These are phyloP conservation scores for Dasyprocta punctata DNA, from an alignment of 2,113 vertebrate genomes.

Conservation along the genomic window DNA sequence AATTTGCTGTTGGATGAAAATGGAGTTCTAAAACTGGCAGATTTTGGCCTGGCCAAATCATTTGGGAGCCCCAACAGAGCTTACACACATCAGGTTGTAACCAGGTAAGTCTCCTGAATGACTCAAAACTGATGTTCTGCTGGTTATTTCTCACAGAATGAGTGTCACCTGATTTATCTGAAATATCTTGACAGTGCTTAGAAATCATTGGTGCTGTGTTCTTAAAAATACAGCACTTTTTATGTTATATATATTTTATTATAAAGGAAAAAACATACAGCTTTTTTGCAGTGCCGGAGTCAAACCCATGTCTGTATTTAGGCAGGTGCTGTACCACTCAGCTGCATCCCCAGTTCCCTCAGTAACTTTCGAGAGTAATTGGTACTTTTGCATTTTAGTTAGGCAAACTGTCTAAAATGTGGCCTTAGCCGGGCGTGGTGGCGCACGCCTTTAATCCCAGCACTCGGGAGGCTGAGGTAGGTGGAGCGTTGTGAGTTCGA, in stretches of 20 bases:
- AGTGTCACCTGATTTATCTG: background rate
- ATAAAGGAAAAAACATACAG: background rate
- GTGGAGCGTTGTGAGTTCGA: too few species aligned
- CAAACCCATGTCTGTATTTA: background rate
- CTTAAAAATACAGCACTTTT: background rate
- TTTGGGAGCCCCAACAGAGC: conserved; percentile 98
- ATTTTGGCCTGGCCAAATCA: conserved; percentile 97
- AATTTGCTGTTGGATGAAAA: conserved; percentile 96
- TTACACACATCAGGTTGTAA: conserved; percentile 99
- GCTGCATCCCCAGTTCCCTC: background rate
- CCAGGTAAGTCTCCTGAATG: conserved; percentile 88
- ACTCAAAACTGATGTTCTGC: background rate
- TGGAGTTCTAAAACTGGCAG: conserved; percentile 97
- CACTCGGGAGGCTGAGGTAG: too few species aligned
- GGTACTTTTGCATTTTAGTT: conserved; percentile 4
- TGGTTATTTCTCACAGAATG: background rate
- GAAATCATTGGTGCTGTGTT: background rate
- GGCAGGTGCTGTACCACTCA: background rate
- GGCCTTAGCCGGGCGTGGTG: too few species aligned
- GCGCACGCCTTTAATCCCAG: too few species aligned
- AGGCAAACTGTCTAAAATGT: background rate
- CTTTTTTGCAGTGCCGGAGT: background rate
- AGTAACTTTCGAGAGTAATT: background rate
- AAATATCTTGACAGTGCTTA: conserved; percentile 19
- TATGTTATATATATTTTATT: background rate